Evolutionary conservation across 2,888 invertebrate species (phyloP).

Genomic region (Pterostichus niger): DNA sequence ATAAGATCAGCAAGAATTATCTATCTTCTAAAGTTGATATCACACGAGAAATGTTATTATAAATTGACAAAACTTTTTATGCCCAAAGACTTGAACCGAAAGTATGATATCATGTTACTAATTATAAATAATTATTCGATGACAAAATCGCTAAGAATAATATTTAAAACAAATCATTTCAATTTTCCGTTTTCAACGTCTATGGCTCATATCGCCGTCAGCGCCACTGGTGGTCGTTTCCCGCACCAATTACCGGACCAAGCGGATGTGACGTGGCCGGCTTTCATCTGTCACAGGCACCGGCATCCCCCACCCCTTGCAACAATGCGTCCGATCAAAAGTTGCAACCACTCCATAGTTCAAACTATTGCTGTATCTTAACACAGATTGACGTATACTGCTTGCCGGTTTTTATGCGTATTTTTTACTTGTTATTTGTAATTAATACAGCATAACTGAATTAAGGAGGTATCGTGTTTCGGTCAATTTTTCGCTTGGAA

Average conservation of each 20-base stretch:
- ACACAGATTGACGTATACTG: background rate
- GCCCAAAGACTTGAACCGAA: too few species aligned
- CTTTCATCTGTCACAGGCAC: constrained; percentile 64
- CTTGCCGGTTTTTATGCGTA: background rate
- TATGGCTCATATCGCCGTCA: constrained; percentile 15
- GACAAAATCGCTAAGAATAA: too few species aligned
- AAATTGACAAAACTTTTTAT: too few species aligned
- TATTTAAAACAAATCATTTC: too few species aligned
- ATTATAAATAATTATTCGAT: too few species aligned
- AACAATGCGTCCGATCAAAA: constrained; percentile 22
- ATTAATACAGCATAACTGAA: constrained; percentile 17
- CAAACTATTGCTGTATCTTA: background rate
- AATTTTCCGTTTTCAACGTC: background rate
- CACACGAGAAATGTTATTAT: too few species aligned
- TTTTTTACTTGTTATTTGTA: constrained; percentile 24
- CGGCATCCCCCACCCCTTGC: background rate
- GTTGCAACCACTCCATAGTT: constrained; percentile 7
- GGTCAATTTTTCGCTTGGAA: constrained; percentile 27
- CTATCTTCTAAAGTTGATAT: too few species aligned
- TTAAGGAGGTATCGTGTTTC: constrained; percentile 26
- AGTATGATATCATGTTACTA: too few species aligned
- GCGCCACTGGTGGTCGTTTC: constrained; percentile 66
- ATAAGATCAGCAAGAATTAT: too few species aligned
- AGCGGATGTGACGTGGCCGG: constrained; percentile 64
- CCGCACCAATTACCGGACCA: constrained; percentile 58